Percentiles rank a stretch among this genome's conserved stretches.
phyloP scores from a whole-genome alignment of 2,888 invertebrate genomes.

The Siphlonurus alternatus region DNA sequence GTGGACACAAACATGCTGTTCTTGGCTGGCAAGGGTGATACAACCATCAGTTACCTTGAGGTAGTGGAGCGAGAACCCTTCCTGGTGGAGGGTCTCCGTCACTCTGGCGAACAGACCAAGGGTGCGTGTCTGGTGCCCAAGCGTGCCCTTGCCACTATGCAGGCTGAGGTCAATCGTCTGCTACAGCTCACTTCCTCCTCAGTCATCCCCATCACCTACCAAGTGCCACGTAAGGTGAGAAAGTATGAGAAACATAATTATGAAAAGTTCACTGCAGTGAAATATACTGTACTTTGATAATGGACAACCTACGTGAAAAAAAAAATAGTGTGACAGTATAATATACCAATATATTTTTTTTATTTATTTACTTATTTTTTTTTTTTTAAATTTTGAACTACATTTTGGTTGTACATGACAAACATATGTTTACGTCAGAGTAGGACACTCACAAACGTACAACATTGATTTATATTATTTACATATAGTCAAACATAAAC shows the following conservation, averaged over 20 bases:
- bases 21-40: slow-evolving; percentile 88
- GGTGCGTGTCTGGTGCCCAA: slow-evolving; percentile 88
- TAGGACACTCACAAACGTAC: too few relatives aligned
- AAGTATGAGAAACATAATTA: too few relatives aligned
- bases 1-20: slow-evolving; percentile 90
- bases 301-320: too few relatives aligned
- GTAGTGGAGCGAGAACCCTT: slow-evolving; percentile 76
- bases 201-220: slow-evolving; percentile 86
- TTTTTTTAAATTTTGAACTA: too few relatives aligned
- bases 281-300: too few relatives aligned
- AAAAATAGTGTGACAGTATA: too few relatives aligned
- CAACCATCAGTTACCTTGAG: slow-evolving; percentile 79
- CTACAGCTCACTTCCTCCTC: slow-evolving; percentile 71
- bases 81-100: slow-evolving; percentile 71
- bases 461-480: not conserved
- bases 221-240: slow-evolving; percentile 74
- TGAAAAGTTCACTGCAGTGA: not conserved
- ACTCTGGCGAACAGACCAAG: slow-evolving; percentile 88
- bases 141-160: slow-evolving; percentile 86
- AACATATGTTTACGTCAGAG: too few relatives aligned
- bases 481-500: too few relatives aligned
- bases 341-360: too few relatives aligned
- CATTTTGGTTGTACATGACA: too few relatives aligned
- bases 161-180: slow-evolving; percentile 86
- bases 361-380: too few relatives aligned